Percentiles rank a stretch among this genome's conserved stretches.
These are phyloP conservation scores for Ganaspis sp. DNA, from an alignment of 1,140 invertebrate genomes.

Conservation along the genomic window DNA sequence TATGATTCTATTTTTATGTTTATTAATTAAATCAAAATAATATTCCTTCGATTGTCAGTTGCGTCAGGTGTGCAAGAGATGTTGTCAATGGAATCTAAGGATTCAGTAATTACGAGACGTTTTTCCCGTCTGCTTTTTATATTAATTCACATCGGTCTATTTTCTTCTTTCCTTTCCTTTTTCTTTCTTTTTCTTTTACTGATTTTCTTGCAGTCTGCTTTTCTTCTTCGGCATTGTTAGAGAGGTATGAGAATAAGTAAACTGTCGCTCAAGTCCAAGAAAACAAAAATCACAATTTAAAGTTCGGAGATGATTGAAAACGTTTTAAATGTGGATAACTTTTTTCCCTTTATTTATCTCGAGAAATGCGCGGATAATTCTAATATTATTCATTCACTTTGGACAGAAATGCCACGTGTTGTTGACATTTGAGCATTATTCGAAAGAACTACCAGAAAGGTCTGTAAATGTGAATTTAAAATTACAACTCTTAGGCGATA, in stretches of 20 bases:
- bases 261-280: background rate
- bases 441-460: background rate
- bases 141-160: background rate
- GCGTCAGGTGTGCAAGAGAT: background rate
- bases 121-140: background rate
- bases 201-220: background rate
- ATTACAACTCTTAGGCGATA: no score
- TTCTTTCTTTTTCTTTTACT: background rate
- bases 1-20: no score
- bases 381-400: background rate
- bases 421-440: background rate
- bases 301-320: background rate
- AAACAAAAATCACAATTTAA: background rate
- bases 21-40: no score
- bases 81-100: background rate
- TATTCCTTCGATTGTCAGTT: background rate
- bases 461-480: no score
- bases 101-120: background rate
- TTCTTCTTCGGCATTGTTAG: no score
- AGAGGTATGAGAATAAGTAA: background rate
- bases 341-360: background rate
- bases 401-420: background rate
- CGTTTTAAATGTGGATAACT: background rate
- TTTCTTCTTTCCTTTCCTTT: background rate
- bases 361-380: background rate